These are phyloP conservation scores for Philereme transversata DNA, from an alignment of 2,888 invertebrate genomes.

Conservation along the genomic window DNA sequence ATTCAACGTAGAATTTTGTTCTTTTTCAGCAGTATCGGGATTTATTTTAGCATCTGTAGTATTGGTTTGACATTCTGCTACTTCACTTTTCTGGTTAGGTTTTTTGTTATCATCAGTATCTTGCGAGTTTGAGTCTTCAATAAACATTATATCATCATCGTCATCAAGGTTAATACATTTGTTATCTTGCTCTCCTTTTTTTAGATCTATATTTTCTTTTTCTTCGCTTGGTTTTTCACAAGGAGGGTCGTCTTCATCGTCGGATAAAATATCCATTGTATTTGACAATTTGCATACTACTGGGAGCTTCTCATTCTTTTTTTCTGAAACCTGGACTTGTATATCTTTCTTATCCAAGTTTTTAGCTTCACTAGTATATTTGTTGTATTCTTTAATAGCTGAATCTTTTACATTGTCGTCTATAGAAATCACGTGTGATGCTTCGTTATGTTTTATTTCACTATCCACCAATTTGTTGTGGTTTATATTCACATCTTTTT, in stretches of 20 bases:
- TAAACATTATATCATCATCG: conserved; percentile 75
- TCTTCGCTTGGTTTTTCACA: conserved; percentile 18
- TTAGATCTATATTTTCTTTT: conserved; percentile 1
- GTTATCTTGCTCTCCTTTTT: conserved; percentile 44
- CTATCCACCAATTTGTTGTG: background rate
- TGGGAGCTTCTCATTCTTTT: conserved; percentile 24
- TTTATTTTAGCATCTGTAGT: conserved; percentile 24
- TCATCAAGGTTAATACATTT: conserved; percentile 68
- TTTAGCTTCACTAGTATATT: conserved; percentile 18
- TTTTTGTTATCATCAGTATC: conserved; percentile 35
- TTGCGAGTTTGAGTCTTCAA: conserved; percentile 60
- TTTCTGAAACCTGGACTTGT: conserved; percentile 10
- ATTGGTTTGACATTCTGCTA: conserved; percentile 28
- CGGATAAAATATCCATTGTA: conserved; percentile 70
- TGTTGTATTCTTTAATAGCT: background rate
- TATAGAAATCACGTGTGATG: conserved; percentile 13
- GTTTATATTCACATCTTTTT: conserved; percentile 13
- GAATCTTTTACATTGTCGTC: conserved; percentile 28
- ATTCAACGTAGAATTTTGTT: conserved; percentile 22
- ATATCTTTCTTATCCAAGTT: conserved; percentile 29
- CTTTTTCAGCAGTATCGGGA: conserved; percentile 37
- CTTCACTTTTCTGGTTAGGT: conserved; percentile 29
- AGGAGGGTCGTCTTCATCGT: conserved; percentile 65
- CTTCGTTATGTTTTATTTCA: conserved; percentile 12
- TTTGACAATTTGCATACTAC: conserved; percentile 63